Evolutionary conservation across 2,888 invertebrate genomes (phyloP).

Genomic region (Acrobeloides nanus): DNA sequence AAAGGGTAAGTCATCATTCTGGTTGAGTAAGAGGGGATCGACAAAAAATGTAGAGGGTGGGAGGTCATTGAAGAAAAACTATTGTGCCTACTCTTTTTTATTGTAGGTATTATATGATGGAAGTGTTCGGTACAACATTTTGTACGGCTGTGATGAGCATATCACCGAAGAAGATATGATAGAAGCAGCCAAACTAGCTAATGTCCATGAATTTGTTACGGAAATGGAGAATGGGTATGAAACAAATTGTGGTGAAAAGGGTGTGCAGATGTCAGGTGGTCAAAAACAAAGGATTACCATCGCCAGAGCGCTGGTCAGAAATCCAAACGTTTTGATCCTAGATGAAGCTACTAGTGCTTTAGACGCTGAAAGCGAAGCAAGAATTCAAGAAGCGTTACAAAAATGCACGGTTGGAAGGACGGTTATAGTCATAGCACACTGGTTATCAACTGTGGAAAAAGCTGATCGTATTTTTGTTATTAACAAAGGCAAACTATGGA

Average conservation of each 20-base stretch:
- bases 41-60: too few species aligned
- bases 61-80: too few species aligned
- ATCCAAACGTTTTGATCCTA: conserved; percentile 34
- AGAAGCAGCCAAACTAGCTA: conserved; percentile 54
- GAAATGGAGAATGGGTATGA: conserved; percentile 53
- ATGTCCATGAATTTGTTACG: conserved; percentile 55
- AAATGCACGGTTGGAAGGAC: conserved; percentile 47
- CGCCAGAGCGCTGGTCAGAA: conserved; percentile 37
- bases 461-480: conserved; percentile 3
- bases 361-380: conserved; percentile 33
- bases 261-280: conserved; percentile 54
- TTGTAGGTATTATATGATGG: conserved; percentile 48
- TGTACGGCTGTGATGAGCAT: conserved; percentile 41
- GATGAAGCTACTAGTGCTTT: conserved; percentile 42
- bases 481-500: too few species aligned
- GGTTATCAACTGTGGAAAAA: conserved; percentile 23
- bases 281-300: conserved; percentile 40
- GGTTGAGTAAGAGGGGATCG: background rate
- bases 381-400: conserved; percentile 35
- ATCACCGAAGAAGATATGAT: conserved; percentile 31
- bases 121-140: conserved; percentile 46
- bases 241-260: conserved; percentile 57
- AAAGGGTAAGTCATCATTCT: too few species aligned
- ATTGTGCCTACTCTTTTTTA: too few species aligned
- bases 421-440: conserved; percentile 57